Evolutionary conservation across 2,113 vertebrate genomes (phyloP).

Genomic region (Pongo abelii): DNA sequence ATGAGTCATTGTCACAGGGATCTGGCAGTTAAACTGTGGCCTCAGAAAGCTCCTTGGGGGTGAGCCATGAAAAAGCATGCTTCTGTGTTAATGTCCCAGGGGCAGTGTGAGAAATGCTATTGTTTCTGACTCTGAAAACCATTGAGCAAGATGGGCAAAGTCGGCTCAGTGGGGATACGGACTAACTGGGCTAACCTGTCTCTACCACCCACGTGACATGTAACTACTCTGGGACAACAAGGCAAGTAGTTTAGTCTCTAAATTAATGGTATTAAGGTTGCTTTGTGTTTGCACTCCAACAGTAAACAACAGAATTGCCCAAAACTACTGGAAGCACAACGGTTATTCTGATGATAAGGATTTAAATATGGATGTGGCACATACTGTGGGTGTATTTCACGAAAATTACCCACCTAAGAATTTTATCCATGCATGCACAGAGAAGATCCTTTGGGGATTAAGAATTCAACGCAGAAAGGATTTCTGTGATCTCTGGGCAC

Average conservation of each 20-base stretch:
- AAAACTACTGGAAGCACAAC: neutral
- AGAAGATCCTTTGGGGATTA: neutral
- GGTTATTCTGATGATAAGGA: neutral
- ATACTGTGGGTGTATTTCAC: neutral
- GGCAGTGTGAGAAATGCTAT: neutral
- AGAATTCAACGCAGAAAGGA: neutral
- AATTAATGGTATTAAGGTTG: neutral
- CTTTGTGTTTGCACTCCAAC: neutral
- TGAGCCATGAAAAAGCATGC: neutral
- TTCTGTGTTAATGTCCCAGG: neutral
- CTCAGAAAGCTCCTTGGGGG: neutral
- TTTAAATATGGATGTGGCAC: neutral
- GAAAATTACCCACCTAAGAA: neutral
- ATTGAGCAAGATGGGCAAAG: neutral
- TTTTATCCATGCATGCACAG: neutral
- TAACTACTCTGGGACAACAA: rapidly evolving
- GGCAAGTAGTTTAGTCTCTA: neutral
- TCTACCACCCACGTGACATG: neutral
- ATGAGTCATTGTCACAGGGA: neutral
- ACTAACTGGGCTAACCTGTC: neutral
- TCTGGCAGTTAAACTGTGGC: neutral
- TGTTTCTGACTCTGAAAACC: neutral
- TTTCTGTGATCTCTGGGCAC: neutral
- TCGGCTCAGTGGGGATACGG: neutral
- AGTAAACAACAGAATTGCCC: neutral